phyloP scores from a whole-genome alignment of 2,797 vertebrate genomes.

The Aeoliscus strigatus region DNA sequence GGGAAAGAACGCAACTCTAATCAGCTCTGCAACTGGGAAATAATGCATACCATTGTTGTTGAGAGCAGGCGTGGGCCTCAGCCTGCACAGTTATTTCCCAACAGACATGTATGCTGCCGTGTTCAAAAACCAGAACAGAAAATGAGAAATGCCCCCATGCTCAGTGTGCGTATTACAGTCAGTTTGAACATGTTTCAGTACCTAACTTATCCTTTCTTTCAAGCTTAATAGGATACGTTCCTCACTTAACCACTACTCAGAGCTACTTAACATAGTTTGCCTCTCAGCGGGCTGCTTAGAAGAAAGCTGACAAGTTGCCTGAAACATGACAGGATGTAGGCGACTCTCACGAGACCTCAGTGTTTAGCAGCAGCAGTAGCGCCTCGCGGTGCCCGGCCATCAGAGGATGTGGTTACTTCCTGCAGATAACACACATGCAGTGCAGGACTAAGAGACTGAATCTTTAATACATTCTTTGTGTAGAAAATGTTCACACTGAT shows the following conservation, averaged over 20 bases:
- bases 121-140: slow-evolving; percentile 40
- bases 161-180: slow-evolving; percentile 25
- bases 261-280: not conserved
- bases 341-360: slow-evolving; percentile 50
- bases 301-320: slow-evolving; percentile 37
- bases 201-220: no score
- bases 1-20: slow-evolving; percentile 75
- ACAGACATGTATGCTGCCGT: slow-evolving; percentile 48
- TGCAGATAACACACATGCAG: slow-evolving; percentile 60
- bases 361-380: slow-evolving; percentile 44
- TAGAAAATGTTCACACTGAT: no score
- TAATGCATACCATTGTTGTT: slow-evolving; percentile 78
- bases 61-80: slow-evolving; percentile 62
- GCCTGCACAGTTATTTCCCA: slow-evolving; percentile 67
- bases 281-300: slow-evolving; percentile 14
- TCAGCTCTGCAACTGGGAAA: slow-evolving; percentile 70
- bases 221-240: not conserved
- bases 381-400: slow-evolving; percentile 47
- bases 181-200: not conserved
- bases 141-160: slow-evolving; percentile 30
- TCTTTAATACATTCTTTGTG: no score
- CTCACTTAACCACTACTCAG: not conserved
- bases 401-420: slow-evolving; percentile 79
- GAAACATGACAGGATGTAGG: slow-evolving; percentile 66
- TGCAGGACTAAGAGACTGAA: no score